These are phyloP conservation scores for Phengaris arion DNA, from an alignment of 2,888 invertebrate genomes.

Conservation along the genomic window DNA sequence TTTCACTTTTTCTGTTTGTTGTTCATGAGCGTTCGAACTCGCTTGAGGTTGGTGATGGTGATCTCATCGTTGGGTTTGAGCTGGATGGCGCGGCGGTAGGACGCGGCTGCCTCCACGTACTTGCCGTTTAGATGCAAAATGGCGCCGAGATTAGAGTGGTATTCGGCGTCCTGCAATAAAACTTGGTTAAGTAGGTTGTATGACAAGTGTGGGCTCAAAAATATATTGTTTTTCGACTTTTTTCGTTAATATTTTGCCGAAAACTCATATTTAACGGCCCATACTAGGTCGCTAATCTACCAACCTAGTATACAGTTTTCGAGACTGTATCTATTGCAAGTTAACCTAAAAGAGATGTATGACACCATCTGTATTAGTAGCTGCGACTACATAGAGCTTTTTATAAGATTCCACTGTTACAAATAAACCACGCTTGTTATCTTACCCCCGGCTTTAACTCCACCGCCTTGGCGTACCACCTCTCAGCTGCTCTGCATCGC, in stretches of 20 bases:
- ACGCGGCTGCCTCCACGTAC: conserved; percentile 90
- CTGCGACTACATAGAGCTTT: too few relatives aligned
- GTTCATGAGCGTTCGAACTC: conserved; percentile 65
- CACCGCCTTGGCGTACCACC: conserved; percentile 91
- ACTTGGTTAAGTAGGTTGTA: conserved; percentile 3
- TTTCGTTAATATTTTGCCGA: too few relatives aligned
- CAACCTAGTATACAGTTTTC: too few relatives aligned
- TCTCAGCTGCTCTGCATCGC: conserved; percentile 89
- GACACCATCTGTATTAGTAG: too few relatives aligned
- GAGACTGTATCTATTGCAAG: too few relatives aligned
- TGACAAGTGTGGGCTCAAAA: too few relatives aligned
- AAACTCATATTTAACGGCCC: too few relatives aligned
- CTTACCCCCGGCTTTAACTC: conserved; percentile 80
- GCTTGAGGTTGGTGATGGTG: conserved; percentile 91
- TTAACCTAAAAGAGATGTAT: too few relatives aligned
- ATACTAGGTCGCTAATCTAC: too few relatives aligned
- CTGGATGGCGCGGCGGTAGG: conserved; percentile 91
- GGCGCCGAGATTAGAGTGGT: conserved; percentile 96
- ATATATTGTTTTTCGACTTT: too few relatives aligned
- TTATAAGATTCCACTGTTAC: too few relatives aligned
- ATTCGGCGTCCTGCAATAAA: conserved; percentile 86
- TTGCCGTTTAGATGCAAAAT: conserved; percentile 96
- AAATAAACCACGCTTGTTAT: conserved; percentile 34
- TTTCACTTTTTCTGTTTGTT: conserved; percentile 59
- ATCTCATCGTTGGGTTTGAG: conserved; percentile 93